These are phyloP conservation scores for Sternotherus odoratus DNA, from an alignment of 2,797 vertebrate genomes.

Conservation along the genomic window DNA sequence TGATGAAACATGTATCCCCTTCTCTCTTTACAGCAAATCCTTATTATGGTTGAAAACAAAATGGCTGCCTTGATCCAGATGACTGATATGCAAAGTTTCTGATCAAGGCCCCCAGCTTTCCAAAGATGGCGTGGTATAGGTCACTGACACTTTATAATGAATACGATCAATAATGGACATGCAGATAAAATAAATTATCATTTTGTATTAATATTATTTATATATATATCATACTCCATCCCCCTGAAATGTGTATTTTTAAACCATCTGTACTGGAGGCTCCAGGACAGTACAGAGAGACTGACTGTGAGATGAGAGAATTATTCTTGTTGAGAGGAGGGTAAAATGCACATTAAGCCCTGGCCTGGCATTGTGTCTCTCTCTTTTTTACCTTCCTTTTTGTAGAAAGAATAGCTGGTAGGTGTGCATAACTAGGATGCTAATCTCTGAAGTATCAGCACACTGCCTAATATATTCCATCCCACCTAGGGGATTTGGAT, in stretches of 20 bases:
- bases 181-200: not conserved
- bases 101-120: not conserved
- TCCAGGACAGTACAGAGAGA: not conserved
- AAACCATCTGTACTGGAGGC: not conserved
- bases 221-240: not conserved
- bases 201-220: not conserved
- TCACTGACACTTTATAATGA: not conserved
- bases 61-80: not conserved
- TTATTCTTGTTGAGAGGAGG: not conserved
- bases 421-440: slow-evolving; percentile 19
- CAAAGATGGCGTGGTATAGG: not conserved
- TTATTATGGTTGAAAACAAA: not conserved
- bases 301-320: not conserved
- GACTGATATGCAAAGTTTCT: not conserved
- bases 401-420: not conserved
- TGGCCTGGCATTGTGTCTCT: not conserved
- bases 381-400: not conserved
- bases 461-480: not conserved
- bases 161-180: not conserved
- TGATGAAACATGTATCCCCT: not conserved
- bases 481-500: slow-evolving; percentile 37
- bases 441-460: slow-evolving; percentile 26
- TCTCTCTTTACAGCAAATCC: not conserved
- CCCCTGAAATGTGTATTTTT: not conserved
- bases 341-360: not conserved